phyloP scores from a whole-genome alignment of 2,888 invertebrate species.

The Neoascia interrupta region DNA sequence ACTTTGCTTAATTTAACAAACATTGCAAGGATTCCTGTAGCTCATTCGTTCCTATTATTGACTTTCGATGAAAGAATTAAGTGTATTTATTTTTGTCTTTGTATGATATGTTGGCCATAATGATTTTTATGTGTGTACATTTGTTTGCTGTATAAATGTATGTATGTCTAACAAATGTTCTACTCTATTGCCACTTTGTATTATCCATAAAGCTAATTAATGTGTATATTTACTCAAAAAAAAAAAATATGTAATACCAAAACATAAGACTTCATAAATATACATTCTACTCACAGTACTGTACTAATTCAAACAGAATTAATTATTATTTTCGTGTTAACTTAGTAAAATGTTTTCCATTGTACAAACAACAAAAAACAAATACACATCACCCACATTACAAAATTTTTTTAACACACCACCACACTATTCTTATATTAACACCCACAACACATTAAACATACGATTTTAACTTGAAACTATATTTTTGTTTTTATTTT shows the following conservation, averaged over 20 bases:
- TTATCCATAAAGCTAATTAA: constrained; percentile 24
- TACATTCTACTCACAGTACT: constrained; percentile 54
- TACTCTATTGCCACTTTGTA: constrained; percentile 51
- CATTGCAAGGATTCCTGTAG: neutral
- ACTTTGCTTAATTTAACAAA: constrained; percentile 16
- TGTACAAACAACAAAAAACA: constrained; percentile 37
- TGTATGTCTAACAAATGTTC: constrained; percentile 45
- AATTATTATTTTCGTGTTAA: constrained; percentile 45
- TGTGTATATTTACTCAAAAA: constrained; percentile 54
- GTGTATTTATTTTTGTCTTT: constrained; percentile 19
- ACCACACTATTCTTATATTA: neutral
- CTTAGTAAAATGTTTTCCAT: constrained; percentile 68
- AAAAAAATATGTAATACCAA: constrained; percentile 2
- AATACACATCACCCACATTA: constrained; percentile 49
- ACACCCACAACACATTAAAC: constrained; percentile 34
- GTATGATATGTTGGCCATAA: constrained; percentile 27
- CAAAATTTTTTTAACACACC: constrained; percentile 51
- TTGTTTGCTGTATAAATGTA: constrained; percentile 43
- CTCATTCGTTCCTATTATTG: constrained; percentile 9
- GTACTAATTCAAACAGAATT: constrained; percentile 12
- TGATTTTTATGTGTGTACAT: constrained; percentile 45
- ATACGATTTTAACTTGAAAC: constrained; percentile 1
- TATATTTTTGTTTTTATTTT: constrained; percentile 11
- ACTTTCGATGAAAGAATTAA: constrained; percentile 27
- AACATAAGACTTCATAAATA: constrained; percentile 45